These are phyloP conservation scores for Chromis chromis DNA, from an alignment of 2,797 vertebrate genomes.

Conservation along the genomic window DNA sequence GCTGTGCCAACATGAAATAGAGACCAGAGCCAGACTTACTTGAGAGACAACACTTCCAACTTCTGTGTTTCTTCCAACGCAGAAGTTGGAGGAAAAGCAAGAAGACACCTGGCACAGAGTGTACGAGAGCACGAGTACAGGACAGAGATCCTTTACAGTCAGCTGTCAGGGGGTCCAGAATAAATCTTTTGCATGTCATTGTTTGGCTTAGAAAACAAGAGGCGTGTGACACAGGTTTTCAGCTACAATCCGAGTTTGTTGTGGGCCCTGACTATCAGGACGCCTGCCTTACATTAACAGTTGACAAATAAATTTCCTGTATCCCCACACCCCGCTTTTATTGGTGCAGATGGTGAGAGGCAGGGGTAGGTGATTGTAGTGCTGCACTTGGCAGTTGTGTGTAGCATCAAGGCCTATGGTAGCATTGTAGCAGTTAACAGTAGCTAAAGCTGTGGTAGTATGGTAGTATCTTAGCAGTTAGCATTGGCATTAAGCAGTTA, in stretches of 20 bases:
- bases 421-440: no score
- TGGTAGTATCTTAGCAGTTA: no score
- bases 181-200: not conserved
- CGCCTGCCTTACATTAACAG: not conserved
- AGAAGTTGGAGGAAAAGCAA: conserved; percentile 35
- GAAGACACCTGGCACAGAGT: not conserved
- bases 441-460: no score
- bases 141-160: not conserved
- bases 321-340: no score
- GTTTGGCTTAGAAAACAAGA: not conserved
- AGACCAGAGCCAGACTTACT: conserved; percentile 33
- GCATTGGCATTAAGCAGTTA: no score
- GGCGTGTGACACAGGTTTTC: not conserved
- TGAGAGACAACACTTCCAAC: conserved; percentile 3
- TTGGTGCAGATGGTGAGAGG: no score
- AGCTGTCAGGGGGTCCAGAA: not conserved
- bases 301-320: not conserved
- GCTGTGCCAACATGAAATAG: conserved; percentile 45
- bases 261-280: no score
- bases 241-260: not conserved
- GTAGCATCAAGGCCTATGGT: no score
- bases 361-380: no score
- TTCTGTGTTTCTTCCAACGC: not conserved
- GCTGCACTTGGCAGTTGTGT: no score
- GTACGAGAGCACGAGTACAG: not conserved